Evolutionary conservation across 2,888 invertebrate species (phyloP).

Genomic region (Xestoiulus laeticollis): DNA sequence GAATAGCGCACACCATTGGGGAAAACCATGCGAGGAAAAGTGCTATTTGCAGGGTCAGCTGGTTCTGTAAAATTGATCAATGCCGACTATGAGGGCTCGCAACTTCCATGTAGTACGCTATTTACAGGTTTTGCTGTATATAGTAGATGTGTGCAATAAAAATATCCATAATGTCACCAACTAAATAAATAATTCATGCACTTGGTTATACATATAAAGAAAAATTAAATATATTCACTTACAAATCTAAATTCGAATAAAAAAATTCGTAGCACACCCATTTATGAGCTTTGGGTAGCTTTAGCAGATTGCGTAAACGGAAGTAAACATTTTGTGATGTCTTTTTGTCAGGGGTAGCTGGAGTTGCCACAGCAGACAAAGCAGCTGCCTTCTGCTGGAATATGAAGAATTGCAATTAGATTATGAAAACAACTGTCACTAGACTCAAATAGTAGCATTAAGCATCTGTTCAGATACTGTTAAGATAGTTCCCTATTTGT

Average conservation of each 20-base stretch:
- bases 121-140: too few species aligned
- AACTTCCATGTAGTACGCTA: too few species aligned
- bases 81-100: too few species aligned
- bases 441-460: too few species aligned
- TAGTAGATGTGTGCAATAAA: too few species aligned
- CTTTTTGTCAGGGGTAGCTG: slow-evolving; percentile 72
- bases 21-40: too few species aligned
- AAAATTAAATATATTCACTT: not conserved
- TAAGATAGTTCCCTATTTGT: too few species aligned
- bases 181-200: not conserved
- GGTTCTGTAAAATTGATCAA: too few species aligned
- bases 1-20: too few species aligned
- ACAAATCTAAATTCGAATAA: slow-evolving; percentile 95
- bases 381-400: slow-evolving; percentile 45
- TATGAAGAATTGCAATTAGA: not conserved
- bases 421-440: not conserved
- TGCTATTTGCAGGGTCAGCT: too few species aligned
- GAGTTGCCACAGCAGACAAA: slow-evolving; percentile 54
- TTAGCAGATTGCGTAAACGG: slow-evolving; percentile 88
- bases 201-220: not conserved
- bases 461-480: too few species aligned
- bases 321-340: slow-evolving; percentile 90
- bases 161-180: too few species aligned
- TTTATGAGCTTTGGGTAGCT: slow-evolving; percentile 97
- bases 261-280: slow-evolving; percentile 99